phyloP scores from a whole-genome alignment of 1,140 invertebrate genomes.

The Pteromalus puparum region DNA sequence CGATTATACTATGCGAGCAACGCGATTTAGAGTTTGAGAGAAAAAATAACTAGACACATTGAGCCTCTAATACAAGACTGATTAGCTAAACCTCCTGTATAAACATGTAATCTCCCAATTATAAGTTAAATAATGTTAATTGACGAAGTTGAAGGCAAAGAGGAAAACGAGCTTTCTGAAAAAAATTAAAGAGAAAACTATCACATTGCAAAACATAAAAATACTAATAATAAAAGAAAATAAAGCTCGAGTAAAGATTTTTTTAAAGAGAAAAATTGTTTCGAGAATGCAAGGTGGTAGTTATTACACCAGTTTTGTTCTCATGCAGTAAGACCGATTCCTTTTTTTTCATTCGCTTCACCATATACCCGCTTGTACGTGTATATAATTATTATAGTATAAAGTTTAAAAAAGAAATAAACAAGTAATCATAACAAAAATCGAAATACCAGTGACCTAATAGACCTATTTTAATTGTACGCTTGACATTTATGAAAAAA shows the following conservation, averaged over 20 bases:
- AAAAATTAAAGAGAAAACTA: neutral
- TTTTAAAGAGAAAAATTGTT: neutral
- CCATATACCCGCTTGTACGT: slow-evolving; percentile 58
- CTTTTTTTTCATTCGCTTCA: slow-evolving; percentile 58
- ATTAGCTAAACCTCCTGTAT: slow-evolving; percentile 74
- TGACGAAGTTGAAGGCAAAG: slow-evolving; percentile 66
- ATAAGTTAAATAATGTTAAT: slow-evolving; percentile 48
- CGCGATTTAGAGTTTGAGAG: slow-evolving; percentile 65
- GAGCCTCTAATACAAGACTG: slow-evolving; percentile 76
- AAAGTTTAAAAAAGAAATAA: slow-evolving; percentile 47
- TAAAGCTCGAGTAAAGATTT: neutral
- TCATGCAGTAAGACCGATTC: slow-evolving; percentile 58
- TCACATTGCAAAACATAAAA: slow-evolving; percentile 1
- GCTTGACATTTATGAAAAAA: slow-evolving; percentile 57
- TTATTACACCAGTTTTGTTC: slow-evolving; percentile 66
- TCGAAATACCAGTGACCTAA: slow-evolving; percentile 67
- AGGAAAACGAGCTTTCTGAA: slow-evolving; percentile 25
- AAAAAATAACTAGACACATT: slow-evolving; percentile 68
- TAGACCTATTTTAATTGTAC: slow-evolving; percentile 62
- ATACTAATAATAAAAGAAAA: slow-evolving; percentile 19
- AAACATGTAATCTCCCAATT: slow-evolving; percentile 70
- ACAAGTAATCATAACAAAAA: slow-evolving; percentile 57
- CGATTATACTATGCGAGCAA: slow-evolving; percentile 57
- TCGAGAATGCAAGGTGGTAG: slow-evolving; percentile 65
- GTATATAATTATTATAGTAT: slow-evolving; percentile 53